These are phyloP conservation scores for Homarus gammarus DNA, from an alignment of 2,888 invertebrate species.

Conservation along the genomic window DNA sequence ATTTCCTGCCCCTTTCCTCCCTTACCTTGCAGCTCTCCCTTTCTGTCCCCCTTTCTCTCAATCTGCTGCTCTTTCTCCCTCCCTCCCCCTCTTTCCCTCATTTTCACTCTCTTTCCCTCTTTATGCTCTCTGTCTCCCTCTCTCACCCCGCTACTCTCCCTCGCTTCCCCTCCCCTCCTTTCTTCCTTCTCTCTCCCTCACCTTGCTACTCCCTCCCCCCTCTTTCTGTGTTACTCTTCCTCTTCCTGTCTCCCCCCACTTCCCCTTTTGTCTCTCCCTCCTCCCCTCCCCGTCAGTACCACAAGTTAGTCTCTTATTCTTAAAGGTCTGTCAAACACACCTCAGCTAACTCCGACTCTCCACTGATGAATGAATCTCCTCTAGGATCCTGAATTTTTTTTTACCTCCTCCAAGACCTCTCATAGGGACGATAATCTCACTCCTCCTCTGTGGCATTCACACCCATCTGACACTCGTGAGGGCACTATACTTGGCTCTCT, in stretches of 20 bases:
- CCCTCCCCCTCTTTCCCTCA: too few species aligned
- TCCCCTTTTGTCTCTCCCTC: too few species aligned
- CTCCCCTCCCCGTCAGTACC: conserved; percentile 7
- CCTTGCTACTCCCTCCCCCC: too few species aligned
- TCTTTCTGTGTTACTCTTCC: background rate
- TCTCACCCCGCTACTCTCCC: background rate
- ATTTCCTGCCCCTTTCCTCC: too few species aligned
- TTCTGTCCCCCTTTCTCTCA: too few species aligned
- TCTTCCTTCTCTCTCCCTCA: background rate
- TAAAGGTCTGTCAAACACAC: background rate
- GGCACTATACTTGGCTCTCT: too few species aligned
- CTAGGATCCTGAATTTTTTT: background rate
- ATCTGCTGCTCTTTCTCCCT: too few species aligned
- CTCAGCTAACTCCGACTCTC: background rate
- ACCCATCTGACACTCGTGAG: too few species aligned
- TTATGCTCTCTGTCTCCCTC: background rate
- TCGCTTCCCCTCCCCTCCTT: background rate
- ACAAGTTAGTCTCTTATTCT: background rate
- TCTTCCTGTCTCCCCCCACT: background rate
- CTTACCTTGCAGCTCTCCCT: too few species aligned
- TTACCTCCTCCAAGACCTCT: too few species aligned
- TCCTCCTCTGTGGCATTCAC: background rate
- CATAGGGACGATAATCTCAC: conserved; percentile 20
- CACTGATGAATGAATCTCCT: conserved; percentile 1
- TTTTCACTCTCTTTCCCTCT: too few species aligned